Evolutionary conservation across 2,888 invertebrate genomes (phyloP), one percentile per base, ranked within the genome.

Genomic region (Cheilosia impressa): DNA sequence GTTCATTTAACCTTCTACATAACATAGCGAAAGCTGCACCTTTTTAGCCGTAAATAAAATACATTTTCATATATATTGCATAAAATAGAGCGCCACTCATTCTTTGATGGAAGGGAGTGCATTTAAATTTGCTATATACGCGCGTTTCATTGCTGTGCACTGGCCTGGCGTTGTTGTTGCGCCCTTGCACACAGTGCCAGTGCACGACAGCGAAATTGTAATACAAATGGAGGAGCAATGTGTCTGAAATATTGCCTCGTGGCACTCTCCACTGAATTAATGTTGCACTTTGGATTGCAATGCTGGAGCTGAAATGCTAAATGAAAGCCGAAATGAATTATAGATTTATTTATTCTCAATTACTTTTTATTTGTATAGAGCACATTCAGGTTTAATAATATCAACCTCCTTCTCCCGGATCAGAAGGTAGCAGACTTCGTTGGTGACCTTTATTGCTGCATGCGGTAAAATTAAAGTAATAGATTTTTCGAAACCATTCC

Each of bases 261-360:
- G 43, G 53, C 71, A 82, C 66, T 43, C 66, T 19, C 38, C 19
- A 27, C 4, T 41, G 68, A 55, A 55, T 68, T 68, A 55, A 68
- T 68, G 27, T 31, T 24, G 27, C 53, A 68, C 66, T 38, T 38
- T 38, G 38, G 13, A 38, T 52, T 68, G 47, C 17, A 47, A 38
- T 38, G 17, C 47, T 47, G 45, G 4, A 68, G 38, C 27, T 55
- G 68, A 55, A 68, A 57, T 27, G 27, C 27, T 66, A 17, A n/a
- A 55, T 17, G 17, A 68, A 68, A 24, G 55, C 4, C 41, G 2
- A 68, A 57, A 68, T 68, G 41, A 83, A 68, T 78, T 78, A 79
- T 78, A 45, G 72, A 78, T 78, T 83, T 78, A 72, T 83, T 72
- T 72, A 72, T 72, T 60, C 52, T 72, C 66, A 78, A 78, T 83